Evolutionary conservation across 2,888 invertebrate species (phyloP), one percentile per base, ranked within the genome.

Genomic region (Nomada fabriciana): DNA sequence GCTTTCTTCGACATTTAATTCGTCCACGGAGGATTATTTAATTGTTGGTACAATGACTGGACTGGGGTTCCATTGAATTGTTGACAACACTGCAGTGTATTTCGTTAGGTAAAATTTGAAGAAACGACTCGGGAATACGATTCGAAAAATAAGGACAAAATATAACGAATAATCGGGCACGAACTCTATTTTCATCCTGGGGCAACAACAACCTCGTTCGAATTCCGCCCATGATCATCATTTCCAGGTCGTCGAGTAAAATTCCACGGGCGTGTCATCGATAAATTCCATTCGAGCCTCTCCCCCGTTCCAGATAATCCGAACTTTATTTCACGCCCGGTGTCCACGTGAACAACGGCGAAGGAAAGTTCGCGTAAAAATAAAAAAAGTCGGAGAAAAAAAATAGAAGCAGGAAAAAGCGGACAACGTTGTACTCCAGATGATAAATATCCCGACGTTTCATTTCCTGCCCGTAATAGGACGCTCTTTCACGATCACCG

Each of bases 381-480:
- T 13, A 43, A 13, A 43, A 20, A 29, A 23, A 1, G 23, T 13
- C 36, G 36, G 47, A 69, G 53, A 43, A 50, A 52, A 25, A 23
- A 15, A 42, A 11, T 13, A 29, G 15, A 42, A 47, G n/a, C 23
- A 25, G 47, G 13, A 60, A 60, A 50, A 47, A 13, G 29, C n/a
- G n/a, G 36, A 65, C 73, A 74, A 72, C 76, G 70, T 57, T 42
- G n/a, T 55, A 78, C 80, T 76, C 80, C 65, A 76, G 79, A 84
- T 83, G 86, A 87, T 89, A 88, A 86, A 87, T 89, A 89, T 84
- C 86, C 86, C 77, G 83, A 84, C 83, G 82, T 85, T 89, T 85
- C 89, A 89, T 89, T 88, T 89, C 88, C 89, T 86, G 83, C 76
- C 82, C 64, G 85, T 89, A 88, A 89, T 86, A 84, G 85, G 86